Evolutionary conservation across 2,113 vertebrate genomes (phyloP).

Genomic region (Saguinus imperator): DNA sequence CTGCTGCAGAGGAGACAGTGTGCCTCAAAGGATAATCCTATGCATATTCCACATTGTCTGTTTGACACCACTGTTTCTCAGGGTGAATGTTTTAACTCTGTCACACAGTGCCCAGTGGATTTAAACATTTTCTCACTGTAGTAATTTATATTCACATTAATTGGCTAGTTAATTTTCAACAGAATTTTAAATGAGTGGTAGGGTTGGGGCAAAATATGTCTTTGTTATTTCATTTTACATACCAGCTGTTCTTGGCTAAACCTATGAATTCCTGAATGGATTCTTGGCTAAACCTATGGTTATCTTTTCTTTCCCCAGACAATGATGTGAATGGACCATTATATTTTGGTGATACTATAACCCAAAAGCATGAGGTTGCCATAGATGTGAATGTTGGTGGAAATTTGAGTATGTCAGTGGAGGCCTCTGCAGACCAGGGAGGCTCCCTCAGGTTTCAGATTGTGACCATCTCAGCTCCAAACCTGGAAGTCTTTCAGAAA

Average conservation of each 20-base stretch:
- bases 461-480: not conserved
- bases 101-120: not conserved
- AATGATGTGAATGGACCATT: too few relatives aligned
- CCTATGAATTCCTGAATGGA: too few relatives aligned
- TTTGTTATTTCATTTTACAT: not conserved
- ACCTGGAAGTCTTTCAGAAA: slow-evolving; percentile 20
- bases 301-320: too few relatives aligned
- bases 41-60: too few relatives aligned
- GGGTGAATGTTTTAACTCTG: too few relatives aligned
- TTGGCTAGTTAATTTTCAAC: not conserved
- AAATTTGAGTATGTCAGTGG: accelerated
- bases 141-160: not conserved
- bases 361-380: accelerated
- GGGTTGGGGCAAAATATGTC: not conserved
- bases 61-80: not conserved
- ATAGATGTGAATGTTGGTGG: not conserved
- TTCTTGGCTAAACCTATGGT: too few relatives aligned
- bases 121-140: not conserved
- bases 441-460: not conserved
- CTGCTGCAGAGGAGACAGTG: not conserved
- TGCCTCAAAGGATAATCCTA: not conserved
- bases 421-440: accelerated
- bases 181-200: not conserved
- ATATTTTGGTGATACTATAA: accelerated
- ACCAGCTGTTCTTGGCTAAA: not conserved